A percentile compares a stretch with the other conserved stretches of the same genome.
phyloP scores from a whole-genome alignment of 2,113 vertebrate species.

The Tautogolabrus adspersus region DNA sequence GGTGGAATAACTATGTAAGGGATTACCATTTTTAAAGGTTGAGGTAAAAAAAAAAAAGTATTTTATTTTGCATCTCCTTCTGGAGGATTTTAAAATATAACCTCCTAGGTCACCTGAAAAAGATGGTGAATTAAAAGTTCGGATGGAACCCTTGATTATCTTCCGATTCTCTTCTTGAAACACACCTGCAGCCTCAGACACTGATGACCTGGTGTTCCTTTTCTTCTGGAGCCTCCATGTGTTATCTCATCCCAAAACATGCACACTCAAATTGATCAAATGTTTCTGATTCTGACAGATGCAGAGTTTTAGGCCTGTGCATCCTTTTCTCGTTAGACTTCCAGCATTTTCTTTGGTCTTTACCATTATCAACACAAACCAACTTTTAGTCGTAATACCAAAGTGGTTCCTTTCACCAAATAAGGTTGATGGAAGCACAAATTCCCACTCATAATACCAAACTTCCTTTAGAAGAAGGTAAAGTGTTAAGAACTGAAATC shows the following conservation, averaged over 20 bases:
- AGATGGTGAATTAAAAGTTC: conserved; percentile 3
- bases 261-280: background rate
- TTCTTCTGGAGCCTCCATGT: conserved; percentile 4
- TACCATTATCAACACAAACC: conserved; percentile 1
- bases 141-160: conserved; percentile 17
- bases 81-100: conserved; percentile 9
- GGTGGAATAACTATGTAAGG: too few species aligned
- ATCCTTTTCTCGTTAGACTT: background rate
- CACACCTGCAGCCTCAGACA: conserved; percentile 49
- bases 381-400: background rate
- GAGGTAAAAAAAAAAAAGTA: too few species aligned
- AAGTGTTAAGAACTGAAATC: background rate
- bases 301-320: background rate
- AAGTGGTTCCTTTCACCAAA: background rate
- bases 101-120: background rate
- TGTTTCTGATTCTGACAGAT: too few species aligned
- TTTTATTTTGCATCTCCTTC: conserved; percentile 1
- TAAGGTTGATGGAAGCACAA: background rate
- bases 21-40: too few species aligned
- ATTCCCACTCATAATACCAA: background rate
- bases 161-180: conserved; percentile 31
- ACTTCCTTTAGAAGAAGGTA: background rate
- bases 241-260: background rate
- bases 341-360: background rate
- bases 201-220: conserved; percentile 6